These are phyloP conservation scores for Gasterosteus aculeatus DNA, from an alignment of 2,113 vertebrate genomes.

Conservation along the genomic window DNA sequence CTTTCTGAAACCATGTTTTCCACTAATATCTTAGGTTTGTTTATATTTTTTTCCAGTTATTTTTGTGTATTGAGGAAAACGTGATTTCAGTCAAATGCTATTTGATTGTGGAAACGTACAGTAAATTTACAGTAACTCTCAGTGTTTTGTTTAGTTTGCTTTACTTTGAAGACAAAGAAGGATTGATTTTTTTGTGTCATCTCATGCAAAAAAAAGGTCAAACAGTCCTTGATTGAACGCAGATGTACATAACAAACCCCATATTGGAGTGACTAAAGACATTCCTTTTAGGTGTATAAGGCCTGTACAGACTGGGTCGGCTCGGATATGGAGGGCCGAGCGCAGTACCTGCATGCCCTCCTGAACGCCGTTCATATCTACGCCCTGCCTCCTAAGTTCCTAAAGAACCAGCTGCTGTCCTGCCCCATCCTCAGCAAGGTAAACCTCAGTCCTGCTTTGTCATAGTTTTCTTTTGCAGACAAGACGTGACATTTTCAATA, in stretches of 20 bases:
- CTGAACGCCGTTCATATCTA: slow-evolving; percentile 85
- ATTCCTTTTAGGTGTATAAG: slow-evolving; percentile 80
- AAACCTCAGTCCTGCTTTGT: neutral
- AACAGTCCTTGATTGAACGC: neutral
- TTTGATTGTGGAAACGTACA: too few relatives aligned
- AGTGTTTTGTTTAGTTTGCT: neutral
- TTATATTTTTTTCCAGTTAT: neutral
- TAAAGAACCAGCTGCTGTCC: slow-evolving; percentile 84
- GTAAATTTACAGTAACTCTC: too few relatives aligned
- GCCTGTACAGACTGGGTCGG: slow-evolving; percentile 86
- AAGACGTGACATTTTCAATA: neutral
- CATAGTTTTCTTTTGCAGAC: neutral
- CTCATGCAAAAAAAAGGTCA: neutral
- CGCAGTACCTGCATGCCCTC: slow-evolving; percentile 85
- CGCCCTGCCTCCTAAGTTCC: slow-evolving; percentile 83
- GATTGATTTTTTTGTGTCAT: neutral
- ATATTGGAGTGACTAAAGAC: neutral
- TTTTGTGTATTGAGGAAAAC: neutral
- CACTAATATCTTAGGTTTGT: neutral
- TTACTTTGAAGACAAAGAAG: too few relatives aligned
- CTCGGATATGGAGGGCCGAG: slow-evolving; percentile 80
- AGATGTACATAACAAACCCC: neutral
- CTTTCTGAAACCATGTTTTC: neutral
- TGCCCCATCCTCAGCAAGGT: slow-evolving; percentile 86
- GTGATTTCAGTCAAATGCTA: neutral